Evolutionary conservation across 2,113 vertebrate genomes (phyloP).

Genomic region (Picathartes gymnocephalus): DNA sequence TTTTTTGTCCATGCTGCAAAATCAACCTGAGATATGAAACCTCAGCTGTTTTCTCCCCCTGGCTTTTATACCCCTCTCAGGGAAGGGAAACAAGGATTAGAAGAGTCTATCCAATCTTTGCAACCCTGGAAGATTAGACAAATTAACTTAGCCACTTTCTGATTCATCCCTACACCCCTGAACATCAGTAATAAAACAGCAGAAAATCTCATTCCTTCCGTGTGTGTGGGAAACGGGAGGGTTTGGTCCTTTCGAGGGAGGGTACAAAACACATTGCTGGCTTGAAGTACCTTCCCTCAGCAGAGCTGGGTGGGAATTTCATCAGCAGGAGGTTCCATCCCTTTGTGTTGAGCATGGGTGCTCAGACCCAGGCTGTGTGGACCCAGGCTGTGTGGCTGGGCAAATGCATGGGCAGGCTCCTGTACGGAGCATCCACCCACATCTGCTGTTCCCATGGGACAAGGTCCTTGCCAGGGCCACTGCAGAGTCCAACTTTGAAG

Average conservation of each 20-base stretch:
- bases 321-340: background rate
- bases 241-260: rapidly evolving
- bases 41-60: slow-evolving; percentile 24
- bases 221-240: background rate
- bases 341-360: background rate
- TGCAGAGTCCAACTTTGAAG: background rate
- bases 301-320: background rate
- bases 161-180: background rate
- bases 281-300: background rate
- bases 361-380: background rate
- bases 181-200: background rate
- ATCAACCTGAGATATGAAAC: slow-evolving; percentile 2
- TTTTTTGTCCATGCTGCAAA: slow-evolving; percentile 2
- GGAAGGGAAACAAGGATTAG: background rate
- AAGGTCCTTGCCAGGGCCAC: background rate
- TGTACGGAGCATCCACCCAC: rapidly evolving
- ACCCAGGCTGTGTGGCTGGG: no score
- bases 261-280: background rate
- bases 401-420: rapidly evolving
- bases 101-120: background rate
- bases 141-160: background rate
- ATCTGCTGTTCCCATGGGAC: background rate
- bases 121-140: background rate
- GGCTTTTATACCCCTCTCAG: background rate
- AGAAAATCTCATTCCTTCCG: background rate